Evolutionary conservation across 2,113 vertebrate species (phyloP), one percentile per base, ranked within the genome.

Genomic region (Pao palembangensis): DNA sequence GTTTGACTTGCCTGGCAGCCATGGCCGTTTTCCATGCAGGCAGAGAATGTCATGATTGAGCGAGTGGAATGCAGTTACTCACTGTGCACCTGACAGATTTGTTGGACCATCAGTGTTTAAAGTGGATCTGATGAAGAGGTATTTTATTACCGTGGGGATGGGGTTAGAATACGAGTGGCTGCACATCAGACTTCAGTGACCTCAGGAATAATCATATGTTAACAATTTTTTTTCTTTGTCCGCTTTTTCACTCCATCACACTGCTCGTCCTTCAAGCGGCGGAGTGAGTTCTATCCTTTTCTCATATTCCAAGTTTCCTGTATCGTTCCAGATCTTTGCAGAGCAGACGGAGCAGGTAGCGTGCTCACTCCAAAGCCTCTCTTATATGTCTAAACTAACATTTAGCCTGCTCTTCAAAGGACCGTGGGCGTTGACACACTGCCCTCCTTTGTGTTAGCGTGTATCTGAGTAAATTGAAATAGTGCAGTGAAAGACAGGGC

Each of bases 1-100:
- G 74, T 85, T 87, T 88, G 79, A 88, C 86, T 89, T 69, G 79
- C 87, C 89, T 78, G 72, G 73, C 73, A 82, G 89, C 85, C 74
- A 83, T 60, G 67, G 64, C 82, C 71, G 60, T 84, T 83, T 82
- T 83, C 78, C 77, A 81, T 58, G 50, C 70, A 63, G 76, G 74
- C 64, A 71, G 61, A 58, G 74, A 82, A 80, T 47, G 86, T 87
- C 73, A 72, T 79, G 70, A 84, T 68, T 81, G 85, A 85, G 64
- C 64, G 69, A 73, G 61, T 62, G 78, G 82, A 88, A 83, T 85
- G 83, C 73, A 75, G 75, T 81, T 70, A 79, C 80, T 81, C 82
- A 72, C 55, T 6, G 54, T 16, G 53, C 73, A 73, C 72, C 78
- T 81, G 78, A 85, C 79, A 83, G 80, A 85, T 85, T 71, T 83